Evolutionary conservation across 1,140 invertebrate species (phyloP), one percentile per base, ranked within the genome.

Genomic region (Leptinotarsa defecta): DNA sequence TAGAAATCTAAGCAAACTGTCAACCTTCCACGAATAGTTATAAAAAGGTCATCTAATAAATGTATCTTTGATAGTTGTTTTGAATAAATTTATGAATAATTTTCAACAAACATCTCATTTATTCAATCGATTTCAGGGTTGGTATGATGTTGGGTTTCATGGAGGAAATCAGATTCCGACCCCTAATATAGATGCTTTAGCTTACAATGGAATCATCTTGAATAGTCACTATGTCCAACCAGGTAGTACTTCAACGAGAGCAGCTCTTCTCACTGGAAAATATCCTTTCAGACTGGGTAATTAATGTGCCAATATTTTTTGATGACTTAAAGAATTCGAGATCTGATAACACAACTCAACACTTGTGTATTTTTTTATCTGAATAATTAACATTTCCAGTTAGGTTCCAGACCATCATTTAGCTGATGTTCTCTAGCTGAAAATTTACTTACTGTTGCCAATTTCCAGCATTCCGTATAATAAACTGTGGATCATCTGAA

Each of bases 131-230:
- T 67, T 70, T 71, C 76, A 93, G 92, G 93, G 92, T n/a, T 94
- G 91, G 91, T 91, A 93, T 82, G 92, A 94, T 82, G 89, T 94
- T 3, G 88, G 92, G 74, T 93, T 92, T 81, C 93, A 93, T 81
- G 92, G 92, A 15, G 91, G 91, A 15, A 85, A 91, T 79, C 88
- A 93, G 82, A 91, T 92, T 75, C 87, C 88, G 19, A 92, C 92
- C 0, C 92, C 92, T 0, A 92, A 92, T 79, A 89, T 93, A 22
- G 91, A 92, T 74, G 88, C 88, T 3, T 81, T 93, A 3, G 92
- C 90, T 1, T 89, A 89, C 75, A 89, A 89, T 78, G 91, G 91
- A 15, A 86, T 92, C 73, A 90, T 92, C 74, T 85, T 93, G 3
- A 91, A 92, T 79, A 88, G 88, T 69, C 90, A 92, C 80, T 93